Percentiles rank a stretch among this genome's conserved stretches.
Evolutionary conservation across 1,140 invertebrate species (phyloP).

Genomic region (Goniozus legneri): DNA sequence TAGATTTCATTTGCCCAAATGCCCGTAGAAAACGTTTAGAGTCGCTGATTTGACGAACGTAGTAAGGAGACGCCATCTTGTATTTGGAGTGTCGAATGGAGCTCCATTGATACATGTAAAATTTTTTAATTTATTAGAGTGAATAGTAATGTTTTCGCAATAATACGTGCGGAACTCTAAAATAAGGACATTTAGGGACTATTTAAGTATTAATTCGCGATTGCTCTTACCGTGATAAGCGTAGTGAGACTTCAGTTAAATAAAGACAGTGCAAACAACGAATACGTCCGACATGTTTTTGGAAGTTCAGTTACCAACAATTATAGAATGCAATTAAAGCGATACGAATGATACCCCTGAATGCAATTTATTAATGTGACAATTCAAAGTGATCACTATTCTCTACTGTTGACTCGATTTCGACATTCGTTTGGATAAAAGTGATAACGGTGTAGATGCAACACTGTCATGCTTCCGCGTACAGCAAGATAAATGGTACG

Average conservation of each 20-base stretch:
- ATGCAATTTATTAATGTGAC: slow-evolving; percentile 8
- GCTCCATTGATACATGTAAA: slow-evolving; percentile 17
- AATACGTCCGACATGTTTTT: slow-evolving; percentile 5
- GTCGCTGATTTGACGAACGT: too few species aligned
- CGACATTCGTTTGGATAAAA: too few species aligned
- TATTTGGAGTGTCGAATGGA: slow-evolving; percentile 12
- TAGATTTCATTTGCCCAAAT: too few species aligned
- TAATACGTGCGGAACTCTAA: slow-evolving; percentile 1
- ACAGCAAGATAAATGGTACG: slow-evolving; percentile 10
- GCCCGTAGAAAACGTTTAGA: too few species aligned
- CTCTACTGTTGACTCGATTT: slow-evolving; percentile 2
- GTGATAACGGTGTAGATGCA: slow-evolving; percentile 16
- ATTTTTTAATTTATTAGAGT: slow-evolving; percentile 14
- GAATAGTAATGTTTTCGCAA: slow-evolving; percentile 17
- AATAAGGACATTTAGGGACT: slow-evolving; percentile 8
- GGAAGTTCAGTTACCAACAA: not conserved
- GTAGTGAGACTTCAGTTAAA: slow-evolving; percentile 3
- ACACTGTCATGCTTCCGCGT: slow-evolving; percentile 14
- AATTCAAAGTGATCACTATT: slow-evolving; percentile 1
- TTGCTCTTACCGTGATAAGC: slow-evolving; percentile 11
- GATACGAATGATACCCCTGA: slow-evolving; percentile 6
- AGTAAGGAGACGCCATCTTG: slow-evolving; percentile 16
- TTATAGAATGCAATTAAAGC: not conserved
- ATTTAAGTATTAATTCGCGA: slow-evolving; percentile 1
- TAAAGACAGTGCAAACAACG: slow-evolving; percentile 16